Evolutionary conservation across 1,140 invertebrate genomes (phyloP), one percentile per base, ranked within the genome.

Genomic region (Apolygus lucorum): DNA sequence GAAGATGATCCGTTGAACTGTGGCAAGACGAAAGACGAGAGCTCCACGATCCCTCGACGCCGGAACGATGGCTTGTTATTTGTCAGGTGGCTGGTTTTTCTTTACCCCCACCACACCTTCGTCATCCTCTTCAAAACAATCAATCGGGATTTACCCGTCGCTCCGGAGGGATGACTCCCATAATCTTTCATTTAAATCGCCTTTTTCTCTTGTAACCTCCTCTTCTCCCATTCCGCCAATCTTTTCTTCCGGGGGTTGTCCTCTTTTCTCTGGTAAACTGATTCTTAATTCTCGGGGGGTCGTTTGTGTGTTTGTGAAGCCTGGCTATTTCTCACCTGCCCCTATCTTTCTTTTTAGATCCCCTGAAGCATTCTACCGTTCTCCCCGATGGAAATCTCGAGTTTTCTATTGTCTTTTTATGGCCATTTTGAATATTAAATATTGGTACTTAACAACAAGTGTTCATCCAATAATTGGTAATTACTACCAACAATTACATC

Each of bases 281-380:
- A 59, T 59, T 59, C 54, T 59, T 59, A 59, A 59, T 59, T 59
- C 54, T 59, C 11, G 22, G 54, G 54, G 22, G 13, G 13, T 59
- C 54, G 54, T 59, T 59, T 59, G 54, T 59, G 54, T 59, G 54
- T 59, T 59, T 59, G 54, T 59, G 54, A 59, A 59, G 54, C 54
- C 22, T 14, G 11, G 13, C 22, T 21, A 22, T 59, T 59, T 59
- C 54, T 59, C 54, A 59, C 54, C 54, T 59, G 54, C 34, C 4
- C 34, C n/a, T n/a, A n/a, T n/a, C n/a, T n/a, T n/a, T n/a, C n/a
- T n/a, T n/a, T n/a, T n/a, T n/a, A n/a, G n/a, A n/a, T n/a, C n/a
- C n/a, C n/a, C n/a, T n/a, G n/a, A n/a, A n/a, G n/a, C n/a, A n/a
- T n/a, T n/a, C n/a, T n/a, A n/a, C n/a, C n/a, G n/a, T n/a, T n/a